A percentile compares a stretch with the other conserved stretches of the same genome.
Evolutionary conservation across 2,888 invertebrate genomes (phyloP).

Genomic region (Mayetiola destructor): DNA sequence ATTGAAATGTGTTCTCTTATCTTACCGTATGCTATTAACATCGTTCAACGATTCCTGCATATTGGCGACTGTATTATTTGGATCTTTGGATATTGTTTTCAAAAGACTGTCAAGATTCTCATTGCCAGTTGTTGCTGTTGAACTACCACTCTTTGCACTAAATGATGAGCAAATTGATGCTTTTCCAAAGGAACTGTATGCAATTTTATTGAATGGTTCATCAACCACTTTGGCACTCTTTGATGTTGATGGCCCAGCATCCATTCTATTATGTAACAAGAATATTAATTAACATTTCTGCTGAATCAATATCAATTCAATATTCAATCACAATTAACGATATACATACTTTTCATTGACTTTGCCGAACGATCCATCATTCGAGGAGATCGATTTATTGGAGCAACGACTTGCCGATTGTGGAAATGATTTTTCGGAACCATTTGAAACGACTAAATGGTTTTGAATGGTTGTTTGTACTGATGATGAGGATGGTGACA

Average conservation of each 20-base stretch:
- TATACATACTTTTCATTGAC: constrained; percentile 36
- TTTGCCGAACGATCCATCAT: constrained; percentile 24
- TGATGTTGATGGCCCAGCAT: background rate
- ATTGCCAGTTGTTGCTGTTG: constrained; percentile 21
- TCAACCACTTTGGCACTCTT: background rate
- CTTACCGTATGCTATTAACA: constrained; percentile 38
- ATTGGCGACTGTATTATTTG: constrained; percentile 39
- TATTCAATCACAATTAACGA: constrained; percentile 26
- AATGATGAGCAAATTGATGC: constrained; percentile 34
- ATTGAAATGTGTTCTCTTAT: background rate
- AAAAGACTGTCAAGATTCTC: constrained; percentile 51
- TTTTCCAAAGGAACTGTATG: constrained; percentile 36
- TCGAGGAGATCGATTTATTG: constrained; percentile 33
- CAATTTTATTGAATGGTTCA: constrained; percentile 28
- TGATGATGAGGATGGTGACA: constrained; percentile 30
- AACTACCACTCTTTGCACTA: constrained; percentile 36
- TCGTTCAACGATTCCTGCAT: constrained; percentile 44
- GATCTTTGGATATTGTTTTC: constrained; percentile 59
- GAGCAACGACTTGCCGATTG: constrained; percentile 31
- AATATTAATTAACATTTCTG: background rate
- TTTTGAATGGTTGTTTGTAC: constrained; percentile 34
- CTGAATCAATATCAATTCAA: background rate
- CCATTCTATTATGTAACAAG: background rate
- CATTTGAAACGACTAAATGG: constrained; percentile 13
- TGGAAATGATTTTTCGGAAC: constrained; percentile 12